These are phyloP conservation scores for Amniataba percoides DNA, from an alignment of 2,797 vertebrate genomes.

Conservation along the genomic window DNA sequence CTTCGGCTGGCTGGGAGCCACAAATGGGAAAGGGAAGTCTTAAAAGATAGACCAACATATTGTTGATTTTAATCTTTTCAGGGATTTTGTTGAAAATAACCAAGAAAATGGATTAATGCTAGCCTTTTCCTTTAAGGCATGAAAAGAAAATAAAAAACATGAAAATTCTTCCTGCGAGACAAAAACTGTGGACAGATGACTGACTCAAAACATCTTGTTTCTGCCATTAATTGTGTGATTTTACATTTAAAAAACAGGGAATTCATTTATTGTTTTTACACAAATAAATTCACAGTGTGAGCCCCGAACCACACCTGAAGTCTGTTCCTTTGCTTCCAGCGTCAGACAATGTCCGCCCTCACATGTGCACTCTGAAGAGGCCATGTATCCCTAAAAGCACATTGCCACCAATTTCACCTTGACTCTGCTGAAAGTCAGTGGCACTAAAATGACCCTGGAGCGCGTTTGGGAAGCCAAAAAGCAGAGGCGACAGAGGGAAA, in stretches of 20 bases:
- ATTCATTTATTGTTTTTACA: conserved; percentile 1
- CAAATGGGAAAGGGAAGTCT: conserved; percentile 5
- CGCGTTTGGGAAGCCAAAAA: conserved; percentile 48
- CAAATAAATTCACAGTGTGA: not conserved
- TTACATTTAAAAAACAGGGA: not conserved
- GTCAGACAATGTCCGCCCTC: conserved; percentile 20
- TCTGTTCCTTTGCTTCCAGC: conserved; percentile 8
- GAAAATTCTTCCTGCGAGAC: not conserved
- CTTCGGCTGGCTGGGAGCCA: not conserved
- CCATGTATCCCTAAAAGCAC: conserved; percentile 56
- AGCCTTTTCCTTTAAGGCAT: not conserved
- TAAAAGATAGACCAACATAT: not conserved
- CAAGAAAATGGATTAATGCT: not conserved
- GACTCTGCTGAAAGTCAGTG: conserved; percentile 63
- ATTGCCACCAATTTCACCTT: conserved; percentile 59
- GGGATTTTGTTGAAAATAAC: not conserved
- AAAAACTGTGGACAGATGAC: not conserved
- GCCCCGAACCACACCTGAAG: not conserved
- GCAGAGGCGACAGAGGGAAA: conserved; percentile 44
- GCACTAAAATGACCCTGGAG: conserved; percentile 59
- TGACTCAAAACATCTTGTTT: not conserved
- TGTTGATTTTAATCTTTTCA: not conserved
- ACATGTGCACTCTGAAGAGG: conserved; percentile 35
- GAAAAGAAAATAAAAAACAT: not conserved
- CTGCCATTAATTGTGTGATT: not conserved